A percentile compares a stretch with the other conserved stretches of the same genome.
These are phyloP conservation scores for Oreotragus oreotragus DNA, from an alignment of 2,113 vertebrate genomes.

Conservation along the genomic window DNA sequence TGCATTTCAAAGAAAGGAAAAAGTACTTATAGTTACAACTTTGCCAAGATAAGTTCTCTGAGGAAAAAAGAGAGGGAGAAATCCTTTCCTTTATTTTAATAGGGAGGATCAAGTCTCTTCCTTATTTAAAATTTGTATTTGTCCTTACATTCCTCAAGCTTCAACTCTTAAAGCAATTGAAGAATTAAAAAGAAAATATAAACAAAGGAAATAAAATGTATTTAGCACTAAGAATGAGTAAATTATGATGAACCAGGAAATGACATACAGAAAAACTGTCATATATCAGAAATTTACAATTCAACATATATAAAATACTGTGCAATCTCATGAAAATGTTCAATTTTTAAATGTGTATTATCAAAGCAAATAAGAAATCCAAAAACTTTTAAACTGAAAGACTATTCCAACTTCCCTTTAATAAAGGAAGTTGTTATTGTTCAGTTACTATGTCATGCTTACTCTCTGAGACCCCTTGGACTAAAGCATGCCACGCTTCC, in stretches of 20 bases:
- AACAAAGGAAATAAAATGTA: background rate
- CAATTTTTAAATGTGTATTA: background rate
- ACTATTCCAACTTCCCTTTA: background rate
- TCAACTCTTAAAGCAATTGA: background rate
- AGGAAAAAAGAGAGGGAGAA: background rate
- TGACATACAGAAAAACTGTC: background rate
- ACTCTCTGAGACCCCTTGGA: background rate
- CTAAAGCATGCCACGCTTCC: background rate
- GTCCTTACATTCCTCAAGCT: background rate
- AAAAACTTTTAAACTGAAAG: background rate
- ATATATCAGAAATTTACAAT: background rate
- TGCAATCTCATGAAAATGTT: background rate
- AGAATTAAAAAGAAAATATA: background rate
- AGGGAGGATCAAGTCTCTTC: background rate
- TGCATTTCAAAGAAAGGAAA: background rate
- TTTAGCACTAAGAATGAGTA: background rate
- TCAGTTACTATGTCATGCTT: background rate
- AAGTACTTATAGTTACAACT: background rate
- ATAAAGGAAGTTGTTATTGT: background rate
- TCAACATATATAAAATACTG: background rate
- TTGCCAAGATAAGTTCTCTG: background rate
- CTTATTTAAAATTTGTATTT: background rate
- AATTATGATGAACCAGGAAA: background rate
- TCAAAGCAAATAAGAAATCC: background rate
- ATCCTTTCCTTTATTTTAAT: background rate